Base-by-base conservation (phyloP, 2,888 invertebrate genomes). In the Drosophila seclusa region DNA sequence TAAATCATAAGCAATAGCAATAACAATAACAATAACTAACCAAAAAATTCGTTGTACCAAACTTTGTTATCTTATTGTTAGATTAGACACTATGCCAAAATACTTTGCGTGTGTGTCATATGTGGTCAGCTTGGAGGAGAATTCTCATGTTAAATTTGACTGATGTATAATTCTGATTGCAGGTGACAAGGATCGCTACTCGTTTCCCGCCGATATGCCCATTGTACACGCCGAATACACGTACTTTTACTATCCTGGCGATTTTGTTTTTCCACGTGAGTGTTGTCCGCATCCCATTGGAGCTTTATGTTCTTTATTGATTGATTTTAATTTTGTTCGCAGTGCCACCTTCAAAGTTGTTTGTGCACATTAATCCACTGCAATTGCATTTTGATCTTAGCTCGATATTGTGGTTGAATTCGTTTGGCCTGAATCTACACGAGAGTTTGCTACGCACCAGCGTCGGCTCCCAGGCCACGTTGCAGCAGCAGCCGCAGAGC, bases 211-310 rank as follows among this genome's bases (percentile, higher is more conserved):
- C 13, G 98, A 98, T 91, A 96, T 98, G 83, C 97, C 98, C 24
- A 95, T 98, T 34, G 92, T 99, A n/a, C 99, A 99, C 93, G 96
- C 98, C 0, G 99, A 99, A 92, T 97, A 98, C 80, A 98, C 98
- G 1, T 97, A 98, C 92, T 99, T 98, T 93, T 99, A 99, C 92
- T 99, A 99, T 92, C 98, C 99, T 0, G 97, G 97, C 52, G 97
- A 98, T 90, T 95, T 96, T 67, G 96, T 96, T 87, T 98, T 97
- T 94, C 98, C 98, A 90, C 94, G 98, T 98, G 94, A 95, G 95
- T 89, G 1, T n/a, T 21, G 11, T n/a, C 6, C 0, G 3, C 3
- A 18, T 10, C 5, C 10, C 0, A 13, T 2, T 24, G 1, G 31
- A 48, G 1, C 3, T 31, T 38, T n/a, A 13, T 13, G 11, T 16